Base-by-base conservation (phyloP, 2,888 invertebrate genomes). In the Ophion ventricosus region DNA sequence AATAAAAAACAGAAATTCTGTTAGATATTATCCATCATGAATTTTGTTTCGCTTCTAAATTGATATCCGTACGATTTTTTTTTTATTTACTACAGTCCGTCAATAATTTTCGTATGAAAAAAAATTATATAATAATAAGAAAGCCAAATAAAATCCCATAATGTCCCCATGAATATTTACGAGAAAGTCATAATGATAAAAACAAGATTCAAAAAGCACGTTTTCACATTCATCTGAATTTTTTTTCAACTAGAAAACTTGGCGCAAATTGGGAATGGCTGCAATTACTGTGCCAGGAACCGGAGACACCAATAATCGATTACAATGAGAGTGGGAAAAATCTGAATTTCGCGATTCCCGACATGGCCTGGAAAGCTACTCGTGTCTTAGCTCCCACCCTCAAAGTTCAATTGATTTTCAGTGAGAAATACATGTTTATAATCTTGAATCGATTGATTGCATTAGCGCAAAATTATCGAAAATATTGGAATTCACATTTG, bases 381-480 rank as follows among this genome's bases (percentile, higher is more conserved):
- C 82, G 84, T 17, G 56, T 73, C 35, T 85, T 82, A 63, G 88
- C 89, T 26, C 86, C 89, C 0, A 49, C 56, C 26, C 75, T 89
- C 23, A 89, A 89, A 87, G 85, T 89, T 80, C 89, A 89, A 86
- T 87, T 85, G 23, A 86, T 87, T 43, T 87, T 89, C 59, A 72
- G 89, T 89, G 72, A 49, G 80, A 40, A 56, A 59, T n/a, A 49
- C 17, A 54, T 35, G 25, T 26, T 3, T 11, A 26, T 26, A 29
- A 35, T 54, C 20, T 23, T 67, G 4, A 56, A 7, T 63, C 14
- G 20, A 75, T 10, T 49, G 17, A 40, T 56, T 77, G 26, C 35
- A 25, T 57, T 10, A 3, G 59, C 25, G 40, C 35, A 20, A 10
- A 73, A 61, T 43, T 43, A 26, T 1, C 11, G n/a, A 25, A 25